Conservation (phyloP, 2,113 vertebrate genomes). For the Gasterosteus nipponicus region DNA sequence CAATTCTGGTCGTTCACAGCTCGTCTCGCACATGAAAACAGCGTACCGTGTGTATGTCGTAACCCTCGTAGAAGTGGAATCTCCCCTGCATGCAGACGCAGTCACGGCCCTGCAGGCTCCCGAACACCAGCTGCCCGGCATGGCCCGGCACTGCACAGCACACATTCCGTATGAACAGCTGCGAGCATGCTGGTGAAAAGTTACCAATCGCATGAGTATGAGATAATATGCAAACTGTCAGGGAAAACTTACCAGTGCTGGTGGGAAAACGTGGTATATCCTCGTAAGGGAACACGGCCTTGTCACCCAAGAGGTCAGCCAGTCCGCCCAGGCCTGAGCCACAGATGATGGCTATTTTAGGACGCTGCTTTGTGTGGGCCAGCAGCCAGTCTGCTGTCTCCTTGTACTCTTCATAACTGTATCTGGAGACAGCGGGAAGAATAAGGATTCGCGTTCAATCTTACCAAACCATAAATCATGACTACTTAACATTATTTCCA, state of each 20-base stretch:
- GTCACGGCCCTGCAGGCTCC: constrained; percentile 71
- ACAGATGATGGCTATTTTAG: constrained; percentile 84
- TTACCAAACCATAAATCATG: neutral
- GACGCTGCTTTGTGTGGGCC: constrained; percentile 56
- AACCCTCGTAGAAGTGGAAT: constrained; percentile 85
- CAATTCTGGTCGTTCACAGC: neutral
- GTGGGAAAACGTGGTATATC: constrained; percentile 84
- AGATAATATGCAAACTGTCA: neutral
- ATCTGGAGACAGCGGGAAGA: neutral
- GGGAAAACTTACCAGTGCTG: constrained; percentile 69
- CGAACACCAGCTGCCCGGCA: constrained; percentile 76
- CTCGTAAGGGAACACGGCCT: constrained; percentile 68
- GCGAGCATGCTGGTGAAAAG: neutral
- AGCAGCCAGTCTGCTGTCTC: constrained; percentile 81
- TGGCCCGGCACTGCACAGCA: constrained; percentile 76
- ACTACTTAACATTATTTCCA: neutral
- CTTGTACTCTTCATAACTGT: constrained; percentile 76
- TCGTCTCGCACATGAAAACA: neutral
- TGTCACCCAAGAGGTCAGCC: constrained; percentile 77
- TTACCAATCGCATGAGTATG: neutral
- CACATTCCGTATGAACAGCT: constrained; percentile 28
- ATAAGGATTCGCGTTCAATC: neutral
- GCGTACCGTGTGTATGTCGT: constrained; percentile 76
- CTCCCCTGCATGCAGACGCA: constrained; percentile 85
- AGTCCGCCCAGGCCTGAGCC: constrained; percentile 85